Percentiles rank a stretch among this genome's conserved stretches.
phyloP scores from a whole-genome alignment of 2,113 vertebrate genomes.

The Glaucomys volans region DNA sequence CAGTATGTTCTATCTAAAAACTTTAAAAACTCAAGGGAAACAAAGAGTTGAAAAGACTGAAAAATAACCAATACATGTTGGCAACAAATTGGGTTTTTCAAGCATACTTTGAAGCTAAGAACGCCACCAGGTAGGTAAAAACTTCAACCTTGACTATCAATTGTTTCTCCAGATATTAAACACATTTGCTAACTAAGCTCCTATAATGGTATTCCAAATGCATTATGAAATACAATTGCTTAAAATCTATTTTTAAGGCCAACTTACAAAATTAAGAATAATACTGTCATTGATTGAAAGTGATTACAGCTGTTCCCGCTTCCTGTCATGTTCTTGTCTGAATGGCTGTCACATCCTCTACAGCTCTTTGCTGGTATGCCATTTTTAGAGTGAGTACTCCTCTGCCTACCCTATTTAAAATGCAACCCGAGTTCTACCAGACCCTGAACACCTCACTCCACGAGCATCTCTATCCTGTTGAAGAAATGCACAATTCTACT shows the following conservation, averaged over 20 bases:
- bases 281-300: neutral
- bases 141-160: conserved; percentile 22
- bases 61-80: neutral
- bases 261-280: neutral
- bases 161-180: neutral
- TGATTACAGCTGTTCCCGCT: neutral
- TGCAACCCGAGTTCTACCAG: neutral
- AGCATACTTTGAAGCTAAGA: neutral
- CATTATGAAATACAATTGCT: neutral
- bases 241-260: conserved; percentile 42
- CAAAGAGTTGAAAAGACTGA: neutral
- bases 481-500: neutral
- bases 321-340: neutral
- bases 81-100: conserved; percentile 3
- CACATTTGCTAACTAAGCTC: neutral
- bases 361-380: neutral
- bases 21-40: no score
- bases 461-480: neutral
- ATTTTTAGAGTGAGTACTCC: neutral
- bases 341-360: neutral
- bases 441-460: neutral
- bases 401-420: neutral
- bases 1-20: no score
- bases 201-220: neutral
- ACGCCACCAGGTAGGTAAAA: neutral